Base-by-base conservation (phyloP, 2,797 vertebrate genomes). In the Meda fulgida region DNA sequence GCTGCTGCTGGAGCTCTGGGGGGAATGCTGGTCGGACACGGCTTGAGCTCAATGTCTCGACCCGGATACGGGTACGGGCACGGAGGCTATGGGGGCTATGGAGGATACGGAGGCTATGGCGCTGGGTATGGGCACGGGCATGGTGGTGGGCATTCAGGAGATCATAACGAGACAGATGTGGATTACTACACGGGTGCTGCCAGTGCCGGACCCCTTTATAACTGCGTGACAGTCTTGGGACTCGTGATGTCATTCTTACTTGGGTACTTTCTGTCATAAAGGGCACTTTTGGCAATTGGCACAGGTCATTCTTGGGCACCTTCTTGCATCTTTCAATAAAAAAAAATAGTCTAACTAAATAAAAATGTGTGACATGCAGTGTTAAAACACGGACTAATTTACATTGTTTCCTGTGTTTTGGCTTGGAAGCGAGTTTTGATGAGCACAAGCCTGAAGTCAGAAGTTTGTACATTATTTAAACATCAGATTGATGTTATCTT, bases 1-100 rank as follows among this genome's bases (percentile, higher is more conserved):
- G 95, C 94, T 1, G 95, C 94, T 5, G 95, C 92, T 0, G 95
- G 95, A 0, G 95, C 94, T 8, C 14, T 96, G 29, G 95, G 95
- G 5, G 95, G 95, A 66, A 88, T 95, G 0, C 81, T 96, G 86
- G 9, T 96, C 0, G 95, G 96, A 10, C 91, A 91, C 0, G 90
- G 92, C 55, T 79, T 93, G 60, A 84, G 90, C 7, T 96, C 95
- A 6, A 88, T 96, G 77, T 93, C 93, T 66, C 92, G 93, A 7
- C 93, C 95, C 1, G 94, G 93, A 16, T 93, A 93, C 0, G 94
- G 94, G 5, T 81, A 90, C 0, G 92, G 51, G 19, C 55, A 84
- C 0, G 46, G 46, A 18, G 87, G 84, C 8, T 72, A 86, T 1
- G 86, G 87, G 36, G 70, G 91, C 1, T 84, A 90, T 73, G 85